Base-by-base conservation (phyloP, 1,140 invertebrate genomes). In the Grapholita molesta region DNA sequence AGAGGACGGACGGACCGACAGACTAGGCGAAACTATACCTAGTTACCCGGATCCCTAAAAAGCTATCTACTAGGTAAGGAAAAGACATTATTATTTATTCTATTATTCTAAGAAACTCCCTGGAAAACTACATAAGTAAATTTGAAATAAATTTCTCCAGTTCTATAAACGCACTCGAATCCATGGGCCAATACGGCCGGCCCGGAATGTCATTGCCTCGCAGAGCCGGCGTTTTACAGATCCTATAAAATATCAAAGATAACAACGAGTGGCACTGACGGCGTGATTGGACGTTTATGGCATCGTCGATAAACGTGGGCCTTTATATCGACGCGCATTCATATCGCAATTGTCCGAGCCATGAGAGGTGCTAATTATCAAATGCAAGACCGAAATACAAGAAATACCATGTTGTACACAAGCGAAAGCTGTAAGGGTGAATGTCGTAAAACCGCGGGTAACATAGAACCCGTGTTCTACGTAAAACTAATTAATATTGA, bases 231-330 rank as follows among this genome's bases (percentile, higher is more conserved):
- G 84, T 89, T 91, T 91, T 91, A 91, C 87, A 78, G 89, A 84
- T 91, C 82, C 88, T 88, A 91, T 89, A 91, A 91, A 91, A 89
- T 86, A 88, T 85, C 82, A 83, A 86, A 89, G 89, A 91, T 91
- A 91, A 89, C 86, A 89, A 86, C 86, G 84, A 83, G 73, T 86
- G 79, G 75, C 79, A 80, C 75, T 79, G 82, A 80, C 80, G 69
- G 75, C 70, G 79, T 82, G 83, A 86, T 88, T 84, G 88, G 79
- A 83, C 70, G 77, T 90, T 89, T 89, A 89, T 89, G 89, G 77
- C 80, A 71, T 74, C 77, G 78, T 76, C 82, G 82, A 88, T 87
- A 86, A 82, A 85, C 84, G 75, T 81, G 76, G 71, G 79, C 75
- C 78, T 81, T 82, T 82, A 76, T 79, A 72, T 70, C 67, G 68